phyloP scores from a whole-genome alignment of 2,888 invertebrate species.

The Tinea semifulvella region DNA sequence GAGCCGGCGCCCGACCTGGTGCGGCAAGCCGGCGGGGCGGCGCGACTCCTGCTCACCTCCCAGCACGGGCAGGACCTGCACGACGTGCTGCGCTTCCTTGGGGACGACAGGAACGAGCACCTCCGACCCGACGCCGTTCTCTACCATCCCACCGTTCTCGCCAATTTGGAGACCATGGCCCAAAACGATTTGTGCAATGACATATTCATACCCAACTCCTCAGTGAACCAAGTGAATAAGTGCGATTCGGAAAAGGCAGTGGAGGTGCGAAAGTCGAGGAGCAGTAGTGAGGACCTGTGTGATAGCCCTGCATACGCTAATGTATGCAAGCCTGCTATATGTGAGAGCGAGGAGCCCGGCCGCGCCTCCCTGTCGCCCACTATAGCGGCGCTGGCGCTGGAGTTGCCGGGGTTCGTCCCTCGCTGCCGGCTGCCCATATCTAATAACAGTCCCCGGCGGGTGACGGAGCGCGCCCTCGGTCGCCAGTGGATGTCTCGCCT shows the following conservation, averaged over 20 bases:
- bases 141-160: slow-evolving; percentile 55
- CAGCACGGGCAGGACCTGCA: slow-evolving; percentile 49
- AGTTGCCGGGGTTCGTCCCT: slow-evolving; percentile 58
- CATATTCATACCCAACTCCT: slow-evolving; percentile 35
- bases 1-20: slow-evolving; percentile 24
- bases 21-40: slow-evolving; percentile 42
- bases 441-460: slow-evolving; percentile 47
- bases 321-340: slow-evolving; percentile 28
- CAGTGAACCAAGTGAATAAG: slow-evolving; percentile 46
- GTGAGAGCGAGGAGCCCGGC: slow-evolving; percentile 23
- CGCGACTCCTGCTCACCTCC: slow-evolving; percentile 18
- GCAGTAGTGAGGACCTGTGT: slow-evolving; percentile 29
- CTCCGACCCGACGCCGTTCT: slow-evolving; percentile 49
- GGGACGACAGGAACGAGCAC: slow-evolving; percentile 34
- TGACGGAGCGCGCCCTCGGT: slow-evolving; percentile 63
- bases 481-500: slow-evolving; percentile 68
- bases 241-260: slow-evolving; percentile 57
- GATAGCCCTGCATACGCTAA: slow-evolving; percentile 52
- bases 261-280: slow-evolving; percentile 37
- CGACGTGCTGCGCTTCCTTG: slow-evolving; percentile 43
- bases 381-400: slow-evolving; percentile 51
- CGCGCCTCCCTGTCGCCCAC: slow-evolving; percentile 46
- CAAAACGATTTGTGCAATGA: slow-evolving; percentile 31
- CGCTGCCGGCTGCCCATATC: slow-evolving; percentile 41
- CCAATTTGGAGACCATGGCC: slow-evolving; percentile 39